Conservation (phyloP, 1,140 invertebrate genomes). For the Nilaparvata lugens region DNA sequence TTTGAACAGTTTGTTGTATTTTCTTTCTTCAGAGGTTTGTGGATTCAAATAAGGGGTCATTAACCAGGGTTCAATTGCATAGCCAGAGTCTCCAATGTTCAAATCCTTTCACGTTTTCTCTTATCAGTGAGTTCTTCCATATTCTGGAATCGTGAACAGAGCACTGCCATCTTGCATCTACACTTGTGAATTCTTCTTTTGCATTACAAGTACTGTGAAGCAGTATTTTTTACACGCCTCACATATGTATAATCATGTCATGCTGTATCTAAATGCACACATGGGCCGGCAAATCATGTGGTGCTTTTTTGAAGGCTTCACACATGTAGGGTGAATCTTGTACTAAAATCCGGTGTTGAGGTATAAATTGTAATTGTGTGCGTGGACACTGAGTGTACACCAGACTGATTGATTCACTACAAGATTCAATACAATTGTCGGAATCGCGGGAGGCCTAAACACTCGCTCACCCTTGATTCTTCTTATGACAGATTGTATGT, state of each 20-base stretch:
- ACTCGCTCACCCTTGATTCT: too few relatives aligned
- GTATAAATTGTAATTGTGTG: neutral
- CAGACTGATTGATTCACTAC: too few relatives aligned
- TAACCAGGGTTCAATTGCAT: neutral
- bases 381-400: too few relatives aligned
- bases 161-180: too few relatives aligned
- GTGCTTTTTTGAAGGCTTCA: too few relatives aligned
- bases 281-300: too few relatives aligned
- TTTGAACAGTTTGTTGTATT: neutral
- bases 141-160: neutral
- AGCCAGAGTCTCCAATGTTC: neutral
- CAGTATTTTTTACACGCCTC: neutral
- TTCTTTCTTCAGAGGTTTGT: neutral
- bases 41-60: neutral
- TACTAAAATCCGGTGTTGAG: neutral
- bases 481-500: too few relatives aligned
- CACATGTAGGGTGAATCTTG: too few relatives aligned
- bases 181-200: neutral
- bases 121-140: neutral
- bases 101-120: neutral
- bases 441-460: too few relatives aligned
- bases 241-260: neutral
- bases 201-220: neutral
- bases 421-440: too few relatives aligned
- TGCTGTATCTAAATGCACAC: too few relatives aligned